A percentile compares a stretch with the other conserved stretches of the same genome.
Conservation (phyloP, 2,888 invertebrate genomes). For the Pseudococcus longispinus region DNA sequence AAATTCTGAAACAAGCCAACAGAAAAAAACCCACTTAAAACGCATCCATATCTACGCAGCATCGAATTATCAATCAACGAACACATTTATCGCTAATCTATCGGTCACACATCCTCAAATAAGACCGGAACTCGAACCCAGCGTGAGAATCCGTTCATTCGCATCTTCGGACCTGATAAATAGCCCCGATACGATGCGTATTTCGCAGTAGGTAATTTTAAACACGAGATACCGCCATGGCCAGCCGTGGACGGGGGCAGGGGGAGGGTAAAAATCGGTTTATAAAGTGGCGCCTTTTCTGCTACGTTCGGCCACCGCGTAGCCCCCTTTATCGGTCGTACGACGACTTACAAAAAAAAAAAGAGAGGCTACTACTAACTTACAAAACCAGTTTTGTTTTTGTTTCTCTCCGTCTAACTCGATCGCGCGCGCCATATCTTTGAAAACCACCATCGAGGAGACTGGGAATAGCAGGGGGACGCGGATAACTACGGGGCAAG, state of each 20-base stretch:
- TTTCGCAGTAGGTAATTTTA: conserved; percentile 27
- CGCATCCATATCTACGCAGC: neutral
- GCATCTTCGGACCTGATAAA: neutral
- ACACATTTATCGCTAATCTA: neutral
- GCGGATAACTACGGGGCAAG: neutral
- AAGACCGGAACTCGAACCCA: neutral
- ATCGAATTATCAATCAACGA: too few relatives aligned
- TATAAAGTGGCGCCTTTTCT: conserved; percentile 31
- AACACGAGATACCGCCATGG: neutral
- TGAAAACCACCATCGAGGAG: neutral
- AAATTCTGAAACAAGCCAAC: conserved; percentile 75
- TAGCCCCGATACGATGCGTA: neutral
- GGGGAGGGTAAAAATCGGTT: neutral
- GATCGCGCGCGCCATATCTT: neutral
- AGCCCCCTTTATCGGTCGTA: conserved; percentile 9
- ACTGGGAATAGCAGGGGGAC: neutral
- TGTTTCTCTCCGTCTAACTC: neutral
- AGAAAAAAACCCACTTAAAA: neutral
- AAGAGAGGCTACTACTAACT: neutral
- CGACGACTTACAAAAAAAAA: conserved; percentile 4
- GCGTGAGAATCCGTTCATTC: conserved; percentile 20
- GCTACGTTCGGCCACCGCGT: neutral
- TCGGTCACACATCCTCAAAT: neutral
- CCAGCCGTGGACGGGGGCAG: neutral
- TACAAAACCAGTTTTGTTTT: conserved; percentile 37